Evolutionary conservation across 2,888 invertebrate species (phyloP), one percentile per base, ranked within the genome.

Genomic region (Poecilus cupreus): DNA sequence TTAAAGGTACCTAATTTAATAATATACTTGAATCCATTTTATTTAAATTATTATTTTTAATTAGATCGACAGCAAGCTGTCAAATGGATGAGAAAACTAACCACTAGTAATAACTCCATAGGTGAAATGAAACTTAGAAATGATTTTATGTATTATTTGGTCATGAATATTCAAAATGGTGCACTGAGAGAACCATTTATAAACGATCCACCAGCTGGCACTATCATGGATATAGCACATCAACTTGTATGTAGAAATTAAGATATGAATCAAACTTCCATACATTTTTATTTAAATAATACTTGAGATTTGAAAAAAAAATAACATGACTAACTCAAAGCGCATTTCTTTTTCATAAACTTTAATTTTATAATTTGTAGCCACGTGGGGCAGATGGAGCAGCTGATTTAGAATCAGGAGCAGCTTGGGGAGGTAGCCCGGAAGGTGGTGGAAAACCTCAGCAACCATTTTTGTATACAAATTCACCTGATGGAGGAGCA

Each of bases 401-500:
- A 22, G 82, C 81, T 8, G 83, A 82, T 13, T n/a, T 84, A 13
- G 84, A 86, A 37, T 37, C 64, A 8, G 82, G 85, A 78, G 83
- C 82, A 64, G 83, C 80, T 64, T 85, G 84, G 86, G 84, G 77
- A 11, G 82, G 43, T 81, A 82, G 39, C 85, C 85, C 39, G 84
- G 74, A 83, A 70, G 51, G 70, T 68, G 51, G 70, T 68, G 83
- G 72, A 6, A 83, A 82, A 78, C 83, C 77, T 16, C 81, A 82
- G 8, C 87, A 87, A 83, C 89, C 91, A 0, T 87, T 91, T 85
- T 85, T 91, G 20, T 90, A 90, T 85, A 89, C 90, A 84, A 88
- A 90, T 80, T 91, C 91, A 0, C 92, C 92, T 0, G 92, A 92
- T 85, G 91, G 91, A 1, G 92, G 92, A 1, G 91, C 90, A 6